A percentile compares a stretch with the other conserved stretches of the same genome.
phyloP scores from a whole-genome alignment of 2,888 invertebrate genomes.

The Taphrorychus bicolor region DNA sequence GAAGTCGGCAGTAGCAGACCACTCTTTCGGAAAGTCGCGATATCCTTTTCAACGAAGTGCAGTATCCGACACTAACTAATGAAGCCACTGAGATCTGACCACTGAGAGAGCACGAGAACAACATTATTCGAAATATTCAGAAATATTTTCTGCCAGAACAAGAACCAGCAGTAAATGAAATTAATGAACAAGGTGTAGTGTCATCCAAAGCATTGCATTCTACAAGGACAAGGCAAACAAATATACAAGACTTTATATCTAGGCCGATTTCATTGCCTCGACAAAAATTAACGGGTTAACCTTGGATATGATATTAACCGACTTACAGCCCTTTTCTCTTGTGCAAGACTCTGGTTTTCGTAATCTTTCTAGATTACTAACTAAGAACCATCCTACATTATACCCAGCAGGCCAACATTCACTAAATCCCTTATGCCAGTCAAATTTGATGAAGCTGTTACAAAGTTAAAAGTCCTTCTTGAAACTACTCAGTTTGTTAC shows the following conservation, averaged over 20 bases:
- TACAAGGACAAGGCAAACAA: background rate
- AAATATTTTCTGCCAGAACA: background rate
- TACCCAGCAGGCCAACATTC: conserved; percentile 42
- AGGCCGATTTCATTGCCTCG: conserved; percentile 1
- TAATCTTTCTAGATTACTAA: conserved; percentile 33
- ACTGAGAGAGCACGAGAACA: too few relatives aligned
- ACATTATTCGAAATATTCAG: too few relatives aligned
- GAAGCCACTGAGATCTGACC: too few relatives aligned
- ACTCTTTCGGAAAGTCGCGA: too few relatives aligned
- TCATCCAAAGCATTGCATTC: background rate
- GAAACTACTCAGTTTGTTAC: conserved; percentile 14
- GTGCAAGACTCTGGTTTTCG: conserved; percentile 42
- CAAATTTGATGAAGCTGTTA: conserved; percentile 28
- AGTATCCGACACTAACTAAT: too few relatives aligned
- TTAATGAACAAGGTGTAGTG: background rate
- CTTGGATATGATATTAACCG: conserved; percentile 37
- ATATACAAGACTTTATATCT: background rate
- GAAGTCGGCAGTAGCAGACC: too few relatives aligned
- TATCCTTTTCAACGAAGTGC: too few relatives aligned
- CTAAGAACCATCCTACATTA: conserved; percentile 41
- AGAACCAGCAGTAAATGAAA: background rate
- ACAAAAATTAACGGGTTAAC: conserved; percentile 28
- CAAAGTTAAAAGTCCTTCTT: conserved; percentile 9
- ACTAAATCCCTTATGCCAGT: conserved; percentile 37
- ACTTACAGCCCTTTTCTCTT: conserved; percentile 44